Percentiles rank a stretch among this genome's conserved stretches.
phyloP scores from a whole-genome alignment of 1,140 invertebrate species.

The Steinernema khuongi region DNA sequence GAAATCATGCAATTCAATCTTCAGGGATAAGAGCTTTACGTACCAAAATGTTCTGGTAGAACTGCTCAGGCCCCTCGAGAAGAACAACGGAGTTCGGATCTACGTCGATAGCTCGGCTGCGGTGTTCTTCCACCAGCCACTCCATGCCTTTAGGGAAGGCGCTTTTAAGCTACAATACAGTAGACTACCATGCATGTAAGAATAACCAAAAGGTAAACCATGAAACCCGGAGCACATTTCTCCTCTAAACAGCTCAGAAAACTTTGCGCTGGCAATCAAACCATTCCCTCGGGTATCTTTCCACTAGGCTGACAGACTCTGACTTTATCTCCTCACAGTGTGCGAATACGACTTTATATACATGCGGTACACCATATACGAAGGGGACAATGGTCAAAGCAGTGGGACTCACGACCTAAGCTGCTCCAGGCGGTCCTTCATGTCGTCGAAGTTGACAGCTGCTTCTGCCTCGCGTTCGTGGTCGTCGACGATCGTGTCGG shows the following conservation, averaged over 20 bases:
- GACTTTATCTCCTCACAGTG: neutral
- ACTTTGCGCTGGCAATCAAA: neutral
- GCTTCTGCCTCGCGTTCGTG: neutral
- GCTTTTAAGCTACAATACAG: no score
- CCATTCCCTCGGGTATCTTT: neutral
- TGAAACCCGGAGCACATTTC: no score
- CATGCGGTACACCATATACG: no score
- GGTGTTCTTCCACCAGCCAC: neutral
- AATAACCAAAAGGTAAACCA: neutral
- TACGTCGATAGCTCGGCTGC: neutral
- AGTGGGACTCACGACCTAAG: neutral
- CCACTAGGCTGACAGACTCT: neutral
- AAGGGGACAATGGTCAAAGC: no score
- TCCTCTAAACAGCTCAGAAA: neutral
- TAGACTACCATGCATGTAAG: no score
- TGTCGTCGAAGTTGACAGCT: neutral
- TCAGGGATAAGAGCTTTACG: conserved; percentile 20
- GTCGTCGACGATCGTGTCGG: neutral
- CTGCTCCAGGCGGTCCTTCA: conserved; percentile 3
- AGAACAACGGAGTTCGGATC: conserved; percentile 15
- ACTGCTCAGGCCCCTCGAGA: conserved; percentile 37
- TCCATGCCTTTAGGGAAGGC: no score
- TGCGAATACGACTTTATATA: neutral
- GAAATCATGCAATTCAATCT: conserved; percentile 57
- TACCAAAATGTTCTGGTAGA: conserved; percentile 44